Conservation (phyloP, 2,113 vertebrate genomes). For the Corythoichthys intestinalis region DNA sequence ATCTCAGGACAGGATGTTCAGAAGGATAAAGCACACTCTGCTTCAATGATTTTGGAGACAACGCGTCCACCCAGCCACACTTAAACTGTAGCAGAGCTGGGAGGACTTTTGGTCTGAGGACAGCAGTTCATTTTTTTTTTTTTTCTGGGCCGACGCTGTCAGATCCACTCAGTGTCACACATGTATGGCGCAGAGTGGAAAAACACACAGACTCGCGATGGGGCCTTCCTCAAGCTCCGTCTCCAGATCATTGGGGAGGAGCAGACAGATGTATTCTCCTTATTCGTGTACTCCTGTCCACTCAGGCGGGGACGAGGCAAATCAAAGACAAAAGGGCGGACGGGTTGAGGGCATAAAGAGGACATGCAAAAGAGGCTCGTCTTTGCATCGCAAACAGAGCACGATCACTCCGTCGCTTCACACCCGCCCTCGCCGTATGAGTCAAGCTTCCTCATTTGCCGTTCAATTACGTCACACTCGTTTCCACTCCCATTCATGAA, state of each 20-base stretch:
- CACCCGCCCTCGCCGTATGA: not conserved
- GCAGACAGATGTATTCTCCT: slow-evolving; percentile 16
- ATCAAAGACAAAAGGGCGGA: slow-evolving; percentile 25
- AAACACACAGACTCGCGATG: slow-evolving; percentile 6
- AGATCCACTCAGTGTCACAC: slow-evolving; percentile 57
- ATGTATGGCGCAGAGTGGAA: slow-evolving; percentile 26
- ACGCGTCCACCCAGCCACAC: slow-evolving; percentile 14
- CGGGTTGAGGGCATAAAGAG: slow-evolving; percentile 25
- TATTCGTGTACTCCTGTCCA: not conserved
- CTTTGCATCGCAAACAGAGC: not conserved
- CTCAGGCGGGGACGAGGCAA: slow-evolving; percentile 11
- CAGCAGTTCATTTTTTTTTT: slow-evolving; percentile 50
- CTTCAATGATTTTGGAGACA: slow-evolving; percentile 48
- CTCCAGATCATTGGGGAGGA: slow-evolving; percentile 9
- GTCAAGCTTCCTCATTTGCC: slow-evolving; percentile 20
- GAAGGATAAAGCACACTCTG: slow-evolving; percentile 35
- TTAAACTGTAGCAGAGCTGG: slow-evolving; percentile 13
- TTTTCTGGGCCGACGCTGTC: slow-evolving; percentile 52
- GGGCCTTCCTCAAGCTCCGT: slow-evolving; percentile 19
- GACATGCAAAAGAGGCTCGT: slow-evolving; percentile 21
- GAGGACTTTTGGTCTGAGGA: slow-evolving; percentile 55
- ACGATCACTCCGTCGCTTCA: not conserved
- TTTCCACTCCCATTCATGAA: slow-evolving; percentile 11
- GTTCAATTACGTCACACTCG: slow-evolving; percentile 23
- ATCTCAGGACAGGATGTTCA: slow-evolving; percentile 39